Evolutionary conservation across 2,888 invertebrate genomes (phyloP), one percentile per base, ranked within the genome.

Genomic region (Thelaira solivaga): DNA sequence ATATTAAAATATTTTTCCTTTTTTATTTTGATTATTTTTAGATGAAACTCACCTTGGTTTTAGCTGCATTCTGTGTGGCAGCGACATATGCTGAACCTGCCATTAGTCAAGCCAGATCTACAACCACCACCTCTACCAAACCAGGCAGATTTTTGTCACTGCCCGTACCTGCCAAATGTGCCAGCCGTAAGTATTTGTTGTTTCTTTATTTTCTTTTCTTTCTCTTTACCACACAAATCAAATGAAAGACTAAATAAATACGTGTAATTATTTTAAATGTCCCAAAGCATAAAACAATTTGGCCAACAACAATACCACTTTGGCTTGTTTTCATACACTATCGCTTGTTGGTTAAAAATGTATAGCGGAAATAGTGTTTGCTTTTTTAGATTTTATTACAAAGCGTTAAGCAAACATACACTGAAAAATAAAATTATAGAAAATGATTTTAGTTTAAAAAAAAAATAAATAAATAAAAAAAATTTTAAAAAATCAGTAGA

Each of bases 131-230:
- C 84, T 91, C 87, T 80, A 92, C 92, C 85, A 92, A 94, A 87
- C 95, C 95, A 11, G 96, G 96, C 85, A 91, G 96, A 84, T 96
- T 96, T 90, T 91, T 96, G 81, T 93, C 95, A 57, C 91, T 96
- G 82, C 96, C 96, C 49, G 91, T 92, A 80, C 92, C 96, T 78
- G 92, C 94, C 87, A 96, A 96, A 91, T 96, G 96, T 89, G 92
- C 95, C 80, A 93, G 91, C 90, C 93, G 96, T 96, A 91, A 95
- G 95, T 95, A 18, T 49, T 83, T 13, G 7, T 26, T 29, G 13
- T 16, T 18, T 10, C 47, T 16, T 24, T 36, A 43, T 16, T 31
- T 26, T 74, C 29, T 22, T 39, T 31, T 34, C 39, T 65, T 10
- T 22, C 29, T n/a, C 8, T 43, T 55, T 10, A 29, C 8, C 24